Percentiles rank a stretch among this genome's conserved stretches.
These are phyloP conservation scores for Amblyteles armatorius DNA, from an alignment of 2,888 invertebrate genomes.

Conservation along the genomic window DNA sequence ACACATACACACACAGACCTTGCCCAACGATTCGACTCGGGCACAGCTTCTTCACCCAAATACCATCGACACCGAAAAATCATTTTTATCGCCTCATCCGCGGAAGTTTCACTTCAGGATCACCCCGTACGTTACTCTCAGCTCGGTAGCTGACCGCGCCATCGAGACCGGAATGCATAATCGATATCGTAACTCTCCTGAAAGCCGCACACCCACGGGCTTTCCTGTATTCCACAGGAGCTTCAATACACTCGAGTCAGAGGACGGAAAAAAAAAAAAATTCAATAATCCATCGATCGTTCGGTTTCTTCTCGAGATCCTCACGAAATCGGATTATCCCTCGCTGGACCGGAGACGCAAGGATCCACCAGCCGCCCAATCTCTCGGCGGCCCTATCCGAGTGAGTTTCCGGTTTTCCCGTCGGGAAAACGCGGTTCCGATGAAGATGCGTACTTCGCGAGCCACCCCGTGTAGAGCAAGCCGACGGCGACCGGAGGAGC, in stretches of 20 bases:
- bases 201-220: not conserved
- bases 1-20: constrained; percentile 30
- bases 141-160: not conserved
- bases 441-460: constrained; percentile 47
- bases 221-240: constrained; percentile 1
- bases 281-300: constrained; percentile 49
- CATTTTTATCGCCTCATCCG: not conserved
- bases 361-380: not conserved
- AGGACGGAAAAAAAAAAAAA: constrained; percentile 21
- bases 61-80: not conserved
- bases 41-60: constrained; percentile 34
- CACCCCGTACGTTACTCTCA: constrained; percentile 7
- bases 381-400: not conserved
- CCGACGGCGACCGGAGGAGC: constrained; percentile 39
- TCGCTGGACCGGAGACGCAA: not conserved
- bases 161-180: constrained; percentile 69
- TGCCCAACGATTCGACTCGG: constrained; percentile 31
- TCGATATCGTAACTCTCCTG: constrained; percentile 73
- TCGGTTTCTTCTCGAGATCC: constrained; percentile 1
- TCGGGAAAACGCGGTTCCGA: constrained; percentile 26
- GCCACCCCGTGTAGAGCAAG: constrained; percentile 42
- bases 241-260: not conserved
- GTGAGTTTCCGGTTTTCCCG: constrained; percentile 31
- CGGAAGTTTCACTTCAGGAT: constrained; percentile 6
- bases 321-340: constrained; percentile 55